Conservation (phyloP, 2,113 vertebrate species). For the Eudyptes chrysolophus region DNA sequence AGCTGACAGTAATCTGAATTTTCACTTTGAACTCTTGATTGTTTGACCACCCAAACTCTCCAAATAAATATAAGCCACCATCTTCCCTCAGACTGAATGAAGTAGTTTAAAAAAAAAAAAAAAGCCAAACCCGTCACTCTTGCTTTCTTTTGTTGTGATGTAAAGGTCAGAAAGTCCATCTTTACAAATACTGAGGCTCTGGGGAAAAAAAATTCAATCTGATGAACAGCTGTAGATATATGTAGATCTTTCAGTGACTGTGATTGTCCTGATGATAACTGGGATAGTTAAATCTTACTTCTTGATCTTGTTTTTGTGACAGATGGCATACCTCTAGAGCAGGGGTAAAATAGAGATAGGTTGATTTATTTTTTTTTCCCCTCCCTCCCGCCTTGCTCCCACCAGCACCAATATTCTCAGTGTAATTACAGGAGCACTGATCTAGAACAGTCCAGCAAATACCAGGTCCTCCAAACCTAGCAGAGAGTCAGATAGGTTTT, state of each 20-base stretch:
- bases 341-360: not conserved
- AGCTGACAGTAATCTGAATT: not conserved
- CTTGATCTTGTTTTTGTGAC: not conserved
- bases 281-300: not conserved
- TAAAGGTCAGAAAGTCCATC: not conserved
- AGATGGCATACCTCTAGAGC: not conserved
- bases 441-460: not conserved
- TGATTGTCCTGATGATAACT: not conserved
- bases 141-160: not conserved
- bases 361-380: not conserved
- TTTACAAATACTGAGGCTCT: not conserved
- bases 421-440: not conserved
- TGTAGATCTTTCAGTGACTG: not conserved
- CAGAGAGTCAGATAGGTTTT: not conserved
- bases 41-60: not conserved
- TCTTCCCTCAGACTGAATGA: not conserved
- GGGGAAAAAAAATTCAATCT: not conserved
- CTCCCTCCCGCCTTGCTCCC: not conserved
- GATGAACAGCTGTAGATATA: not conserved
- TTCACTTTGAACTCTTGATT: not conserved
- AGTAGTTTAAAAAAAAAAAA: not conserved
- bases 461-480: not conserved
- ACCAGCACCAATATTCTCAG: not conserved
- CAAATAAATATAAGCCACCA: not conserved
- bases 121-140: not conserved